Evolutionary conservation across 1,140 invertebrate genomes (phyloP), one percentile per base, ranked within the genome.

Genomic region (Tetraneura akinire): DNA sequence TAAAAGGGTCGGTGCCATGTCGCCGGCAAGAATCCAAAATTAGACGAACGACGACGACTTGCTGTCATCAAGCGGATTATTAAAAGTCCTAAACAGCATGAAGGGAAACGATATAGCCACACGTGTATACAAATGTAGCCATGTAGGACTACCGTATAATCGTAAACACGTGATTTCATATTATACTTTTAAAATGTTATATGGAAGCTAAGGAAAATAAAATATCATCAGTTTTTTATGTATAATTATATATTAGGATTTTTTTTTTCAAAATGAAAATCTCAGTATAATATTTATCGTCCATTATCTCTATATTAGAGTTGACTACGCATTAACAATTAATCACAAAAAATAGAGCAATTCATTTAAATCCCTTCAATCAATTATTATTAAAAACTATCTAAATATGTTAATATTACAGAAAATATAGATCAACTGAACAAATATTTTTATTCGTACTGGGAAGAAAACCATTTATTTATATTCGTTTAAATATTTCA

Each of bases 1-100:
- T 78, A 78, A 78, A 78, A 78, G 74, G 74, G 74, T 60, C 74
- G 74, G 45, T 37, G 60, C 74, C 16, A 51, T 78, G 55, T 57
- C 42, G 55, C 37, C 55, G 42, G 32, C 74, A 45, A 29, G 13
- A 23, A 60, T 78, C 74, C 74, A 78, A 78, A 78, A 62, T 78
- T 78, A 78, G 74, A 78, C 74, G 26, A 29, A 57, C 71, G 53
- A 55, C 49, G 74, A 71, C 68, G 68, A 71, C 68, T 71, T 29
- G 74, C 74, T 78, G 74, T 78, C 74, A 60, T 57, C 74, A 60
- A 78, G 74, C 74, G 74, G 74, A 78, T 78, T 78, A 78, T 78
- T 78, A 78, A 78, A 78, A 78, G 51, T 57, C 74, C 74, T 78
- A 78, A 78, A 78, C 74, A 78, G 74, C 74, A 60, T n/a, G 21